Evolutionary conservation across 2,113 vertebrate genomes (phyloP), one percentile per base, ranked within the genome.

Genomic region (Trematomus loennbergii): DNA sequence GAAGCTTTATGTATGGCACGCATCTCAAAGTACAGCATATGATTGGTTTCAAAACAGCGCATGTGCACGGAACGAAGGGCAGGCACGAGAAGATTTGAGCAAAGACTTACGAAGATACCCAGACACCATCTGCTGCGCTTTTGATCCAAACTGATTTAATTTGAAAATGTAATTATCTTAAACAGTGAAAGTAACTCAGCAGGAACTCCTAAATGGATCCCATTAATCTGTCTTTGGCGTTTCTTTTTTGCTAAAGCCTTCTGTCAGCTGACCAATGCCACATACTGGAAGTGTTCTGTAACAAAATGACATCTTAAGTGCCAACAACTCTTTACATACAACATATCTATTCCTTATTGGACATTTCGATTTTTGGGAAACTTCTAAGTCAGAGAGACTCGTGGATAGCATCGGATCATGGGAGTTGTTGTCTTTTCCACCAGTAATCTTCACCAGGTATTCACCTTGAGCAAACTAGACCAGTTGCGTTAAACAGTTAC

Each of bases 31-130:
- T 45, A 63, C 80, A 75, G 66, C 49, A 59, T 63, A 60, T 52
- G 40, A 89, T 71, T 88, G 74, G 58, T 72, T 87, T 54, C 71
- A 83, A 62, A 86, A 72, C 85, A 74, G 20, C 6, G 0, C 59
- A 29, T 50, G 46, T 59, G 76, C 86, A 87, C 11, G 22, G 1
- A 81, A 76, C 20, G 63, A 20, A 63, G 60, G 36, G 55, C 49
- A 77, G 79, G 50, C 79, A 68, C 1, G 7, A 22, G 11, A 63
- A 43, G 65, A 59, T 52, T 29, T 81, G 70, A 29, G 29, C 29
- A 86, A 78, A 52, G 54, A 46, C 20, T 81, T 82, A 69, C 75
- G 63, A 81, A 78, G 36, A 75, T 68, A 50, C 43, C 53, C 58
- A 72, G 46, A 77, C 64, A 61, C 62, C 79, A 81, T 85, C 78